These are phyloP conservation scores for Ophiodon elongatus DNA, from an alignment of 2,113 vertebrate species.

Conservation along the genomic window DNA sequence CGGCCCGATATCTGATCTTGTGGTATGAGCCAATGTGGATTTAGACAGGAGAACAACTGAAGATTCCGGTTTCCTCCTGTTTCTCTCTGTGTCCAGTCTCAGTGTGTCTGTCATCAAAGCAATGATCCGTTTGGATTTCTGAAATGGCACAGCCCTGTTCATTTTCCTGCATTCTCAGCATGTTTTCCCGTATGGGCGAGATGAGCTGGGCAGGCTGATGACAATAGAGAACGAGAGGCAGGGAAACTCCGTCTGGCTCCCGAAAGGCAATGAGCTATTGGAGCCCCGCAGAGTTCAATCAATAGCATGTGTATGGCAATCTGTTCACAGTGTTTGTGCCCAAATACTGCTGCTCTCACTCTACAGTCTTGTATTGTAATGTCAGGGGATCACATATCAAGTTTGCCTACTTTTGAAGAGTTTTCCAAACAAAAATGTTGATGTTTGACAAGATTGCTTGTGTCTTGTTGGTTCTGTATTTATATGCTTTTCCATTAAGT, in stretches of 20 bases:
- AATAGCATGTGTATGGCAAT: conserved; percentile 66
- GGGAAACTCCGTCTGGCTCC: conserved; percentile 45
- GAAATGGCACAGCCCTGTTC: conserved; percentile 3
- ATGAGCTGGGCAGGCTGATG: conserved; percentile 38
- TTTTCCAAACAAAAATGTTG: not conserved
- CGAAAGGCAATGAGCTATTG: conserved; percentile 50
- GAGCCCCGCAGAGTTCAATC: conserved; percentile 64
- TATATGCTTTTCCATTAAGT: not conserved
- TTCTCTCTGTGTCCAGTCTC: conserved; percentile 3
- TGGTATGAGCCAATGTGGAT: not conserved
- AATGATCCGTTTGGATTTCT: conserved; percentile 36
- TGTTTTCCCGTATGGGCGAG: conserved; percentile 23
- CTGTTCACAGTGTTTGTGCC: conserved; percentile 50
- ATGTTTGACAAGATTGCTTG: not conserved
- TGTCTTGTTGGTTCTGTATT: conserved; percentile 8
- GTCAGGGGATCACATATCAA: conserved; percentile 6
- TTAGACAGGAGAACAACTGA: not conserved
- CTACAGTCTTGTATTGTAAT: conserved; percentile 2
- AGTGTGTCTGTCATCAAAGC: conserved; percentile 15
- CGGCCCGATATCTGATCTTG: not conserved
- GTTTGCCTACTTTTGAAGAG: conserved; percentile 9
- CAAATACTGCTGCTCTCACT: conserved; percentile 30
- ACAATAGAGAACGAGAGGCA: conserved; percentile 36
- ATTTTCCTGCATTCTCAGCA: conserved; percentile 42
- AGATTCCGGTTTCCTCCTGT: not conserved